Percentiles rank a stretch among this genome's conserved stretches.
phyloP scores from a whole-genome alignment of 2,113 vertebrate species.

The Halichoerus grypus region DNA sequence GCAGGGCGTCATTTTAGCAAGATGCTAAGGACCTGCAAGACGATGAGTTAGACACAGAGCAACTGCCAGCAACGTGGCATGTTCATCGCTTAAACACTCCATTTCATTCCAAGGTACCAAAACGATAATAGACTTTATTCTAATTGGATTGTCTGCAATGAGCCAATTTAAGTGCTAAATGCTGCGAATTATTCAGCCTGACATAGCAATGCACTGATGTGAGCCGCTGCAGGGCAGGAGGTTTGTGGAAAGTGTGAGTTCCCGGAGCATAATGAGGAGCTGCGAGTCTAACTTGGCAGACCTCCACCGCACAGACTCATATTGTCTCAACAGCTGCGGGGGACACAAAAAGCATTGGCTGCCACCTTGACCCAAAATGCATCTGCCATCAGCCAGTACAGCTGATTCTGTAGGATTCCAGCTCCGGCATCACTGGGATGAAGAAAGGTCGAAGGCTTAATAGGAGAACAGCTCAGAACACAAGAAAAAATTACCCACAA shows the following conservation, averaged over 20 bases:
- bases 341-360: constrained; percentile 78
- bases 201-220: constrained; percentile 93
- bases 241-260: constrained; percentile 87
- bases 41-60: not conserved
- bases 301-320: constrained; percentile 81
- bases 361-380: constrained; percentile 86
- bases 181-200: constrained; percentile 94
- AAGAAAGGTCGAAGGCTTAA: constrained; percentile 57
- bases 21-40: constrained; percentile 64
- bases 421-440: not conserved
- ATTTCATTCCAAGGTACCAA: constrained; percentile 90
- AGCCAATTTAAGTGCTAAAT: constrained; percentile 95
- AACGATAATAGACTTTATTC: constrained; percentile 92
- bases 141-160: constrained; percentile 93
- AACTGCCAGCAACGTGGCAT: constrained; percentile 71
- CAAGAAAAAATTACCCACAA: not conserved
- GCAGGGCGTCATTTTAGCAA: constrained; percentile 8
- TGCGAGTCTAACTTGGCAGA: constrained; percentile 79
- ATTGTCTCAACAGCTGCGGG: constrained; percentile 85
- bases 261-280: constrained; percentile 84
- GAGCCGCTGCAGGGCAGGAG: constrained; percentile 89
- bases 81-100: constrained; percentile 83
- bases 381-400: constrained; percentile 74
- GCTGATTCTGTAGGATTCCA: constrained; percentile 71
- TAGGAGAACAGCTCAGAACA: not conserved